Evolutionary conservation across 2,797 vertebrate species (phyloP).

Genomic region (Otus scops): DNA sequence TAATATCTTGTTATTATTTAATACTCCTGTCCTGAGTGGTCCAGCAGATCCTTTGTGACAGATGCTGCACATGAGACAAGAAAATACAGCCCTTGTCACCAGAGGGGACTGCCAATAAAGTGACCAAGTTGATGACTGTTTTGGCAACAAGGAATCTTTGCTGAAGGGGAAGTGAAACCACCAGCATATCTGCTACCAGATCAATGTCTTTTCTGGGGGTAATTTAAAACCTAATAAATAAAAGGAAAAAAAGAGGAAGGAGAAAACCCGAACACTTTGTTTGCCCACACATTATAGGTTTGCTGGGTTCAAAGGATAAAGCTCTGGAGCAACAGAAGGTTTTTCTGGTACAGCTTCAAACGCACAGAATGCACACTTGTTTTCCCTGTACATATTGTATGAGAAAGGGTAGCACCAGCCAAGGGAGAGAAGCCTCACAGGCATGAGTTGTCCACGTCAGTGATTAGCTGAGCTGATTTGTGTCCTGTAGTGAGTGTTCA

Average conservation of each 20-base stretch:
- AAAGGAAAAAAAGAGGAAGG: not conserved
- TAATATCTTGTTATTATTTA: not conserved
- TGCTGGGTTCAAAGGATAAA: not conserved
- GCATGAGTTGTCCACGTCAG: not conserved
- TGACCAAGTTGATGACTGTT: not conserved
- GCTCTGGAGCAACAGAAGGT: not conserved
- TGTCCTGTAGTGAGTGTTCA: not conserved
- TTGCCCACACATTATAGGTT: not conserved
- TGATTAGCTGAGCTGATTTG: constrained; percentile 18
- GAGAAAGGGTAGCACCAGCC: not conserved
- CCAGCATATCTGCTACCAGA: not conserved
- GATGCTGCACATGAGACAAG: not conserved
- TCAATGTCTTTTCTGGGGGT: not conserved
- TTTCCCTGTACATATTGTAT: not conserved
- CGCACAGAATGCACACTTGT: not conserved
- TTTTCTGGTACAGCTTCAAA: not conserved
- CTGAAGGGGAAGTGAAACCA: not conserved
- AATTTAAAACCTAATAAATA: not conserved
- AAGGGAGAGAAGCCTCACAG: not conserved
- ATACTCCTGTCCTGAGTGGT: not conserved
- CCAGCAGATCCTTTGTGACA: not conserved
- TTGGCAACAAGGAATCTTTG: not conserved
- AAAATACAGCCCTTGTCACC: not conserved
- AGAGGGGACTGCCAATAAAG: not conserved
- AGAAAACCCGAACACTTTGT: not conserved